Base-by-base conservation (phyloP, 2,888 invertebrate species). In the Dryococelus australis region DNA sequence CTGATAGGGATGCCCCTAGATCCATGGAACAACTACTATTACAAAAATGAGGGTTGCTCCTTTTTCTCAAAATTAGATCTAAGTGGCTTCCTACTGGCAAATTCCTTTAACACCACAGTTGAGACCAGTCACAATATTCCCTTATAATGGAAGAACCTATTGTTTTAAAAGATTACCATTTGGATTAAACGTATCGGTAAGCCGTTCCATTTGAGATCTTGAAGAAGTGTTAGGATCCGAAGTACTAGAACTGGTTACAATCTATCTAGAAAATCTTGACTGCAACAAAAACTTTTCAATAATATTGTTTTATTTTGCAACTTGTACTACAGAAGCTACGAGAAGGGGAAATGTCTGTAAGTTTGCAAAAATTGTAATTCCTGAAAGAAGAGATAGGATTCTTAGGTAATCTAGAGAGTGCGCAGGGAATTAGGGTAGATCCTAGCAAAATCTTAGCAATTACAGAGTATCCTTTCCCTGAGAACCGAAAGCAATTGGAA, bases 251-350 rank as follows among this genome's bases (percentile, higher is more conserved):
- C 1, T n/a, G 79, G 27, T 27, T 27, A 79, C 9, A 13, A 26
- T 79, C 24, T 91, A 91, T 87, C 89, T 91, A 13, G 91, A 91
- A 91, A 86, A 85, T 91, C 16, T 86, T 91, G 16, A 89, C 91
- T 0, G 89, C 89, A 0, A 91, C 91, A 0, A 65, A 83, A 2
- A 87, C 87, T 43, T 90, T 90, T 84, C 88, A 90, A 24, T 85
- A 89, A 47, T 90, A 90, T 85, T 27, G 90, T 0, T 6, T 86
- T 27, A 90, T 91, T 84, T 47, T 91, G 4, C 87, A 88, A 51
- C 28, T 47, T 28, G 86, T 91, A 0, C 89, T 90, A 20, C 28
- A 80, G 10, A 85, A 88, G 47, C 86, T 91, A 78, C 53, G 86
- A 27, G 87, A 89, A 12, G 88, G 89, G 20, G 90, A 87, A 87